Percentiles rank a stretch among this genome's conserved stretches.
phyloP scores from a whole-genome alignment of 2,113 vertebrate species.

The Progne subis region DNA sequence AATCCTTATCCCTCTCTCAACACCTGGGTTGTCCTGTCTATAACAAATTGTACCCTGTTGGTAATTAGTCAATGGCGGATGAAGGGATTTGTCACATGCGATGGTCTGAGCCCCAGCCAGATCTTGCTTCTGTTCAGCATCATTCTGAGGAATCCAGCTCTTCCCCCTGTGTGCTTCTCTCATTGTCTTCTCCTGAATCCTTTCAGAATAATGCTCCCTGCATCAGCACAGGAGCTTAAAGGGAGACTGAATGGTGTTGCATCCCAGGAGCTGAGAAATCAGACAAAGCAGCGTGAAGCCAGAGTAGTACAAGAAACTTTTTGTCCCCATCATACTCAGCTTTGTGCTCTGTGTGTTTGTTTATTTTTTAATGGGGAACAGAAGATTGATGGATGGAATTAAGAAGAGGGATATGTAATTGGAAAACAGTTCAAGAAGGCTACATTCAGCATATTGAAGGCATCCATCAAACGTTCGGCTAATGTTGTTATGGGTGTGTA shows the following conservation, averaged over 20 bases:
- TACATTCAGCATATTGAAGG: constrained; percentile 69
- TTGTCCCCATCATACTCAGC: not conserved
- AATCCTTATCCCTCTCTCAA: not conserved
- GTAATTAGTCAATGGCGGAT: not conserved
- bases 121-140: not conserved
- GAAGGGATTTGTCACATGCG: not conserved
- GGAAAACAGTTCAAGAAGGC: constrained; percentile 64
- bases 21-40: not conserved
- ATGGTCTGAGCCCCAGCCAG: not conserved
- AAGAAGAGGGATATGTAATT: constrained; percentile 69
- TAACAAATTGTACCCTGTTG: not conserved
- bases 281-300: not conserved
- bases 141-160: not conserved
- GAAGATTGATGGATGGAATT: constrained; percentile 71
- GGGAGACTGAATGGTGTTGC: not conserved
- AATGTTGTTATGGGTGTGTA: constrained; percentile 54
- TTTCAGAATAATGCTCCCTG: not conserved
- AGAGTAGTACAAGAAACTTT: not conserved
- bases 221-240: not conserved
- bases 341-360: not conserved
- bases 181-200: not conserved
- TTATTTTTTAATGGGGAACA: constrained; percentile 61
- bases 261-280: not conserved
- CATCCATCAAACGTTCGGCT: constrained; percentile 68
- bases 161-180: not conserved